Percentiles rank a stretch among this genome's conserved stretches.
phyloP scores from a whole-genome alignment of 2,113 vertebrate species.

The Narcine bancroftii region DNA sequence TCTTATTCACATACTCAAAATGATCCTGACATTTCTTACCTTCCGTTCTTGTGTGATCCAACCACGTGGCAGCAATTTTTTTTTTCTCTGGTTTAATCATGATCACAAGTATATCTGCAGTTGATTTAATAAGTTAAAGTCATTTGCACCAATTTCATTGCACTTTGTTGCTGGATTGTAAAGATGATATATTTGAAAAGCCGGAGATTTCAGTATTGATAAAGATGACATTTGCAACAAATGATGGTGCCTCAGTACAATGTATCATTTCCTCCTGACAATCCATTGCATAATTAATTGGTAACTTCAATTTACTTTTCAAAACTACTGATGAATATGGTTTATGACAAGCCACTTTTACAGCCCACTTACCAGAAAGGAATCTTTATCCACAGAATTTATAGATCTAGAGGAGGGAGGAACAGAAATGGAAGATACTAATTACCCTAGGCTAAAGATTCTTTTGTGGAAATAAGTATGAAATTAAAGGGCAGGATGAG shows the following conservation, averaged over 20 bases:
- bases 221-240: neutral
- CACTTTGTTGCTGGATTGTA: neutral
- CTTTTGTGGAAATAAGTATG: neutral
- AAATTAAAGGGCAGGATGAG: neutral
- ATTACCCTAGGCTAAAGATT: neutral
- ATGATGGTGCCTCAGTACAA: neutral
- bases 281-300: neutral
- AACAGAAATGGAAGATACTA: neutral
- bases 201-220: no score
- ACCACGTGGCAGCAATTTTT: neutral
- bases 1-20: neutral
- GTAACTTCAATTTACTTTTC: neutral
- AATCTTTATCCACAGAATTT: neutral
- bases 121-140: constrained; percentile 2
- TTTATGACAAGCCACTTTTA: neutral
- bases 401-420: neutral
- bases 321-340: neutral
- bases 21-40: neutral
- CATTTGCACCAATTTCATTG: neutral
- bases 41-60: neutral
- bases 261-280: neutral
- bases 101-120: neutral
- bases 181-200: constrained; percentile 6
- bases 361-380: neutral
- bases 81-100: neutral